phyloP scores from a whole-genome alignment of 2,888 invertebrate species.

The Clitarchus hookeri region DNA sequence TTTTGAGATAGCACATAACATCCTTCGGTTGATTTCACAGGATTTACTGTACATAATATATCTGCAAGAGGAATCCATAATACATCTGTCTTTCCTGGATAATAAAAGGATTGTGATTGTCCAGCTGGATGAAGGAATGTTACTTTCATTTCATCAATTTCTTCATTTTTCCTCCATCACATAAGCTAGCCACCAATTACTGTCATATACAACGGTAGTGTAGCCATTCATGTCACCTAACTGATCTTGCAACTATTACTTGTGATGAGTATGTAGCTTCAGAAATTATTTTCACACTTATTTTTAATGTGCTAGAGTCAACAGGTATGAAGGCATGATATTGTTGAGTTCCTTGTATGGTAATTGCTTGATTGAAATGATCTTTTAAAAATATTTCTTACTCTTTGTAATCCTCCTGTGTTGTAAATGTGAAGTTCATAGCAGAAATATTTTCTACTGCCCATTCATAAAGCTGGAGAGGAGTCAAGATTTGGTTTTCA shows the following conservation, averaged over 20 bases:
- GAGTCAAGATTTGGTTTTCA: neutral
- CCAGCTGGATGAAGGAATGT: neutral
- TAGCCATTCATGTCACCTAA: neutral
- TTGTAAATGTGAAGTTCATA: neutral
- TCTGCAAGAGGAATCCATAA: neutral
- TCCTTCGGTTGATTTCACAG: neutral
- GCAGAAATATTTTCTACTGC: neutral
- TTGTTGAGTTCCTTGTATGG: neutral
- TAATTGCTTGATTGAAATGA: neutral
- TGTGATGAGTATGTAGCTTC: neutral
- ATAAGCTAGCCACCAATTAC: neutral
- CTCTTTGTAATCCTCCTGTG: neutral
- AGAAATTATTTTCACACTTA: neutral
- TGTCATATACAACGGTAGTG: neutral
- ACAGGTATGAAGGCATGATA: neutral
- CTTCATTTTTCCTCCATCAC: neutral
- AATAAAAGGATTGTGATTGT: neutral
- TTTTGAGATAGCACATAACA: neutral
- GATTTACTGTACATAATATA: neutral
- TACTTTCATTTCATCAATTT: conserved; percentile 18
- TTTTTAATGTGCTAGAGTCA: neutral
- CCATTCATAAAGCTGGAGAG: neutral
- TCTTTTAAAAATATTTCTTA: neutral
- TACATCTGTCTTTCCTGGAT: neutral
- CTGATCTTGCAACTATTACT: neutral